Evolutionary conservation across 1,140 invertebrate genomes (phyloP).

Genomic region (Pseudachorutes palmiensis): DNA sequence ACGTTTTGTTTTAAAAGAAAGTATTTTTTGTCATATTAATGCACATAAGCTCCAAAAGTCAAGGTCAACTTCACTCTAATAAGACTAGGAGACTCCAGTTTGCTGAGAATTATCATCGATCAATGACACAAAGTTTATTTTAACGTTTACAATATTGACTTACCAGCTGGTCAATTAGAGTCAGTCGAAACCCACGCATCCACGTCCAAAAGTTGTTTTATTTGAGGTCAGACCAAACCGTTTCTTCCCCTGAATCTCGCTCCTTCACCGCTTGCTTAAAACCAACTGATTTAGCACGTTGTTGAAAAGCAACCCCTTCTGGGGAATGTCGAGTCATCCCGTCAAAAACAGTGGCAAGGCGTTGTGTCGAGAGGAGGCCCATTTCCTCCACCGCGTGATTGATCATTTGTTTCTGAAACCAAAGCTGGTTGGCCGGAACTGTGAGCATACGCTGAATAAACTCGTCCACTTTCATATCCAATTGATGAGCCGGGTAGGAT

Average conservation of each 20-base stretch:
- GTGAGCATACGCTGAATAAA: slow-evolving; percentile 30
- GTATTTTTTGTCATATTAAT: too few relatives aligned
- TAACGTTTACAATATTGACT: too few relatives aligned
- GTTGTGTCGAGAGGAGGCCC: slow-evolving; percentile 35
- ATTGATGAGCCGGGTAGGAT: slow-evolving; percentile 18
- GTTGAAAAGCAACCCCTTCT: slow-evolving; percentile 37
- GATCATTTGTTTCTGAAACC: slow-evolving; percentile 39
- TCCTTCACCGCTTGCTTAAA: slow-evolving; percentile 39
- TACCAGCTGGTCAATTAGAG: too few relatives aligned
- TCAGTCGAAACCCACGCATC: too few relatives aligned
- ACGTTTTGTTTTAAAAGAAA: too few relatives aligned
- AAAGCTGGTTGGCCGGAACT: slow-evolving; percentile 39
- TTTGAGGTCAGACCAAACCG: slow-evolving; percentile 22
- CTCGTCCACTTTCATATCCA: slow-evolving; percentile 34
- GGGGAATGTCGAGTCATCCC: slow-evolving; percentile 39
- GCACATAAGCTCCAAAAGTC: too few relatives aligned
- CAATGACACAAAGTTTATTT: too few relatives aligned
- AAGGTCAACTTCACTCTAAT: too few relatives aligned
- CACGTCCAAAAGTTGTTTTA: not conserved
- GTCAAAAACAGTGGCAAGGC: slow-evolving; percentile 38
- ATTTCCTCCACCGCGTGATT: slow-evolving; percentile 38
- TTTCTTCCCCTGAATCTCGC: slow-evolving; percentile 33
- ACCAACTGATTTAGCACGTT: slow-evolving; percentile 34
- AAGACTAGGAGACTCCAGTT: too few relatives aligned
- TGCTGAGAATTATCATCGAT: too few relatives aligned